Percentiles rank a stretch among this genome's conserved stretches.
Conservation (phyloP, 2,797 vertebrate genomes). For the Lophotriccus pileatus region DNA sequence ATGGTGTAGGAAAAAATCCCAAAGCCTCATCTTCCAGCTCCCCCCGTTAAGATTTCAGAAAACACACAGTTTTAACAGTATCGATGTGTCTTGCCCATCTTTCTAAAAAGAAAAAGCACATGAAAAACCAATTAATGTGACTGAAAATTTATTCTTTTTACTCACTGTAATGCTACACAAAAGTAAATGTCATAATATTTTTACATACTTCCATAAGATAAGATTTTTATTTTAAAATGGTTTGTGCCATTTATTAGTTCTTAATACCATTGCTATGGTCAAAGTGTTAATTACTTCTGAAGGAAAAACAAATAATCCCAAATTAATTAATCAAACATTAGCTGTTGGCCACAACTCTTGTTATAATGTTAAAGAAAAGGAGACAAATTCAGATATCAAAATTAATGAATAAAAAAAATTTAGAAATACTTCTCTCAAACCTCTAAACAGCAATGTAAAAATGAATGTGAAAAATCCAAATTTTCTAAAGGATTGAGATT, state of each 20-base stretch:
- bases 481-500: not conserved
- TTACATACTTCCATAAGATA: not conserved
- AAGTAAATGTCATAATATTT: not conserved
- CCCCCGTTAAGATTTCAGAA: not conserved
- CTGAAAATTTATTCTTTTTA: not conserved
- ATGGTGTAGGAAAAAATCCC: accelerated
- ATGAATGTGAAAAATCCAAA: not conserved
- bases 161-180: not conserved
- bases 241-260: not conserved
- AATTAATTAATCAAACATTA: not conserved
- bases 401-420: not conserved
- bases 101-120: not conserved
- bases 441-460: not conserved
- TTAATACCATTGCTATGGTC: not conserved
- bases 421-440: not conserved
- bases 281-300: not conserved
- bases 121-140: not conserved
- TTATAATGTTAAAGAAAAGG: not conserved
- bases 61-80: not conserved
- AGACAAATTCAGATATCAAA: accelerated
- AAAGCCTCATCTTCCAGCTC: accelerated
- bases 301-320: not conserved
- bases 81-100: not conserved
- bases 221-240: not conserved
- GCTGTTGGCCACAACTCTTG: not conserved